phyloP scores from a whole-genome alignment of 2,797 vertebrate genomes.

The Trematomus bernacchii region DNA sequence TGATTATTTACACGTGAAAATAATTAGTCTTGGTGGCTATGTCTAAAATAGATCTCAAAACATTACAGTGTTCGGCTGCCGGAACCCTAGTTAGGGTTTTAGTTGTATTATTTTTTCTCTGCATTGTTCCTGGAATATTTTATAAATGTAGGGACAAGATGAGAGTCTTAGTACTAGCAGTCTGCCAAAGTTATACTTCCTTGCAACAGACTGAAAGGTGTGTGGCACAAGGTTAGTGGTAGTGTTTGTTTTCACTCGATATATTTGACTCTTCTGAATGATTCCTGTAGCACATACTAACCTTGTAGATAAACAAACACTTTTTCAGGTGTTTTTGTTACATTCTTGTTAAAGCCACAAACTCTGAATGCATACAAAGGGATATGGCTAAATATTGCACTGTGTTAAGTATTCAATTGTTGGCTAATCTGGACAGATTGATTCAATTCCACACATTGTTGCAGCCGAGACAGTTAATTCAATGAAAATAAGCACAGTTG shows the following conservation, averaged over 20 bases:
- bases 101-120: not conserved
- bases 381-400: slow-evolving; percentile 12
- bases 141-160: too few species aligned
- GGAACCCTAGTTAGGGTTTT: not conserved
- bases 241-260: slow-evolving; percentile 8
- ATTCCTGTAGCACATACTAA: not conserved
- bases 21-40: not conserved
- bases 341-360: not conserved
- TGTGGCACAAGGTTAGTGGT: not conserved
- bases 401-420: slow-evolving; percentile 16
- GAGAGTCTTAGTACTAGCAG: not conserved
- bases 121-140: not conserved
- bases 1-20: not conserved
- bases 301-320: not conserved
- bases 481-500: slow-evolving; percentile 21
- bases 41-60: not conserved
- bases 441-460: slow-evolving; percentile 29
- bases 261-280: slow-evolving; percentile 1
- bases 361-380: slow-evolving; percentile 10
- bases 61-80: not conserved
- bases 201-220: not conserved
- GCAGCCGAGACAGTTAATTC: slow-evolving; percentile 43
- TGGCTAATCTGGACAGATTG: slow-evolving; percentile 40
- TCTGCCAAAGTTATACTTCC: not conserved
- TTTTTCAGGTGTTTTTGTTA: not conserved